A percentile compares a stretch with the other conserved stretches of the same genome.
phyloP scores from a whole-genome alignment of 1,140 invertebrate genomes.

The Zelostemma sp. region DNA sequence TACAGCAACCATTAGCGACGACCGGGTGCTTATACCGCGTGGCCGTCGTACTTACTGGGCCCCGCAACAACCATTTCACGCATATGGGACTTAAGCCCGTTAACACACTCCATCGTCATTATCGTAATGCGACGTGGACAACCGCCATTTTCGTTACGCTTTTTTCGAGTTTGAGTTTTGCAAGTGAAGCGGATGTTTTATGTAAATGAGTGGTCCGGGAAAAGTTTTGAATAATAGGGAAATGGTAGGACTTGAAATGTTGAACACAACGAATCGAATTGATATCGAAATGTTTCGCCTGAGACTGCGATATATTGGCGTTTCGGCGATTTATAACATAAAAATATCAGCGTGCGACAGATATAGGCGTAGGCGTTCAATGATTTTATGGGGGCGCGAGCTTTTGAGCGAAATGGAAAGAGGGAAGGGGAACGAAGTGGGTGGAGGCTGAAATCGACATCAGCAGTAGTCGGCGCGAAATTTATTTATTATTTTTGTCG shows the following conservation, averaged over 20 bases:
- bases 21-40: constrained; percentile 41
- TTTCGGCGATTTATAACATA: constrained; percentile 43
- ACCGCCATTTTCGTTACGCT: not conserved
- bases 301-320: constrained; percentile 24
- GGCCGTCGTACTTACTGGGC: constrained; percentile 37
- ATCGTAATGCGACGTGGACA: constrained; percentile 11
- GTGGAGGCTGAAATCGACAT: constrained; percentile 62
- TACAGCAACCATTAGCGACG: constrained; percentile 67
- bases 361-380: constrained; percentile 18
- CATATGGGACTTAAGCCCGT: constrained; percentile 57
- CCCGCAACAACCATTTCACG: constrained; percentile 62
- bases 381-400: constrained; percentile 9
- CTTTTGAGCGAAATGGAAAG: not conserved
- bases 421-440: constrained; percentile 12
- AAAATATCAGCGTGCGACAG: constrained; percentile 45
- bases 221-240: not conserved
- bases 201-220: not conserved
- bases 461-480: constrained; percentile 62
- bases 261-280: constrained; percentile 14
- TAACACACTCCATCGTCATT: constrained; percentile 36
- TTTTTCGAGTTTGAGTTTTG: too few species aligned
- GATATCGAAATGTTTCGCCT: constrained; percentile 40
- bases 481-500: constrained; percentile 71
- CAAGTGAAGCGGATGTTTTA: too few species aligned
- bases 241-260: not conserved